Evolutionary conservation across 2,113 vertebrate genomes (phyloP), one percentile per base, ranked within the genome.

Genomic region (Gambusia holbrooki): DNA sequence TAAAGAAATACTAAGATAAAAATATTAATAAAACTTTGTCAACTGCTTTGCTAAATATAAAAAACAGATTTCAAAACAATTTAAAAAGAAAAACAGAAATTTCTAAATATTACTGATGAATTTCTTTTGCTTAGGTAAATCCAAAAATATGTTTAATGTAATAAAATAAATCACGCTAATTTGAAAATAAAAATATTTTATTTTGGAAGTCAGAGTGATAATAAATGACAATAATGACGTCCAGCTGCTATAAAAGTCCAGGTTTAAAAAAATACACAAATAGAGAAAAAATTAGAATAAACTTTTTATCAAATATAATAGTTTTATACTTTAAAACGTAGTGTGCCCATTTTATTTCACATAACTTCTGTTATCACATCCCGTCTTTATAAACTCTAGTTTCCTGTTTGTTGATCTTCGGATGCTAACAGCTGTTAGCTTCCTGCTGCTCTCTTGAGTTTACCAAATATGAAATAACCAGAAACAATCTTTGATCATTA

Each of bases 401-500:
- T 58, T 58, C 22, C 17, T 25, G 63, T n/a, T 37, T 35, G 14
- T 19, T 66, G 11, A 17, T 12, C 65, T 27, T 2, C 22, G 7
- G 22, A 11, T 58, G 65, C 65, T 66, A 37, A 37, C 30, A 42
- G 35, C 27, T 68, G 42, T 48, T 68, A 48, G 11, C 66, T 45
- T 29, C 10, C 54, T 66, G 35, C 54, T 42, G 33, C 28, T 61
- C 22, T 33, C 22, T 11, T 28, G 3, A 22, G 17, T 30, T 51
- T 33, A 17, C 15, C 5, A 15, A 4, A 62, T 5, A 62, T 4
- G 15, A n/a, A 48, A 62, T n/a, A 5, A 11, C 66, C 1, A 29
- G n/a, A 17, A 0, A 77, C 12, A 83, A 81, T 87, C 81, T 85
- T 72, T 81, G 42, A 48, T 79, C 0, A 25, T 29, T 37, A 33